Conservation (phyloP, 1,140 invertebrate species). For the Leucophenga varia region DNA sequence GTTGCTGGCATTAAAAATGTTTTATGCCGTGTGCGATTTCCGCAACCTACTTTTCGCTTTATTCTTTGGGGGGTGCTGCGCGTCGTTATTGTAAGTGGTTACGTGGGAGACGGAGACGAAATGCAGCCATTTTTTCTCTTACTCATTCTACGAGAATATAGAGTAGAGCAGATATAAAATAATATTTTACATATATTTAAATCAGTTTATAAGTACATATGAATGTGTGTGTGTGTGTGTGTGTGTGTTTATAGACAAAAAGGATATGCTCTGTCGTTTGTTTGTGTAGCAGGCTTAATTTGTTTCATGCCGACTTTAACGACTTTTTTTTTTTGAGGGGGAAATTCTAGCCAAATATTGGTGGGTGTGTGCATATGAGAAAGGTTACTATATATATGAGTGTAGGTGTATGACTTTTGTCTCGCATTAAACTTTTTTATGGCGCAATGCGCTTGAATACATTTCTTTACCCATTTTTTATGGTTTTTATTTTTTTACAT, state of each 20-base stretch:
- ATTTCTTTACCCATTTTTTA: no score
- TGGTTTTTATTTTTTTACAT: slow-evolving; percentile 43
- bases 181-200: no score
- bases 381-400: no score
- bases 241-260: slow-evolving; percentile 4
- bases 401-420: slow-evolving; percentile 35
- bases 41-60: slow-evolving; percentile 51
- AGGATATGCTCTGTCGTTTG: slow-evolving; percentile 48
- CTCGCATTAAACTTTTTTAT: slow-evolving; percentile 54
- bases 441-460: slow-evolving; percentile 51
- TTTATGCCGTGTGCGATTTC: slow-evolving; percentile 53
- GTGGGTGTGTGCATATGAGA: slow-evolving; percentile 15
- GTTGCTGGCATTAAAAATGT: slow-evolving; percentile 51
- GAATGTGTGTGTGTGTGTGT: neutral
- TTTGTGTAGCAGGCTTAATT: slow-evolving; percentile 52
- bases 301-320: slow-evolving; percentile 31
- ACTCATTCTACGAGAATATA: no score
- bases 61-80: slow-evolving; percentile 16
- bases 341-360: slow-evolving; percentile 21
- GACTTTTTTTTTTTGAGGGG: slow-evolving; percentile 28
- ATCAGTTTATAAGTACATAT: no score
- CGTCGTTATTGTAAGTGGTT: no score
- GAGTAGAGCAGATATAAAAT: no score
- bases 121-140: no score
- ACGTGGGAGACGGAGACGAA: no score